phyloP scores from a whole-genome alignment of 2,888 invertebrate species.

The Thera obeliscata region DNA sequence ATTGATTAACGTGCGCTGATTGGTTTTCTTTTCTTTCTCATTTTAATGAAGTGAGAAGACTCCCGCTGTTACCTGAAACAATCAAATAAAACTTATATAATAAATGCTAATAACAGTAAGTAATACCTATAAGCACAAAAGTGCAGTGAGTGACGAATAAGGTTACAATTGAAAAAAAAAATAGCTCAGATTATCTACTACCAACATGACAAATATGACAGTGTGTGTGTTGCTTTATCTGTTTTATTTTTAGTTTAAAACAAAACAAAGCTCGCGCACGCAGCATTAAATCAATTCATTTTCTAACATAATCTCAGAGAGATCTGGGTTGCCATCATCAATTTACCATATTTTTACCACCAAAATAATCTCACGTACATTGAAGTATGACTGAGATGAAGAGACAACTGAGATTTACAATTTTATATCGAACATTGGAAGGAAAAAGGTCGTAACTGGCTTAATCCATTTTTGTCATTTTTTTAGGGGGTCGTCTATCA shows the following conservation, averaged over 20 bases:
- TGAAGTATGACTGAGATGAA: constrained; percentile 68
- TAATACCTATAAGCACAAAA: no score
- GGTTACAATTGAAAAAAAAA: no score
- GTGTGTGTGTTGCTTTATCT: no score
- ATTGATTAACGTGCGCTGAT: constrained; percentile 38
- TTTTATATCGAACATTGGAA: constrained; percentile 29
- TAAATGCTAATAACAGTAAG: no score
- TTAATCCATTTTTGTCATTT: background rate
- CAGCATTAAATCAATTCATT: constrained; percentile 59
- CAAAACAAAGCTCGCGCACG: constrained; percentile 13
- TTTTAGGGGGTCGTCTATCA: no score
- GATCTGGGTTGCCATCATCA: constrained; percentile 55
- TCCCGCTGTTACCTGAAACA: constrained; percentile 60
- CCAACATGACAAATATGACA: no score
- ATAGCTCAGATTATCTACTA: no score
- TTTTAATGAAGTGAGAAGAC: constrained; percentile 54
- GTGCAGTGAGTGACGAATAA: no score
- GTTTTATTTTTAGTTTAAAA: no score
- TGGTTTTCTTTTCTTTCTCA: constrained; percentile 81
- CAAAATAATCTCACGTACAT: constrained; percentile 67
- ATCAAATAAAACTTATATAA: constrained; percentile 30
- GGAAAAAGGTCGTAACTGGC: constrained; percentile 30
- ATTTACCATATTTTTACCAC: constrained; percentile 71
- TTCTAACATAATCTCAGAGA: constrained; percentile 54
- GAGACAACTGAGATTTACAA: constrained; percentile 59